A percentile compares a stretch with the other conserved stretches of the same genome.
These are phyloP conservation scores for Ondatra zibethicus DNA, from an alignment of 2,113 vertebrate genomes.

Conservation along the genomic window DNA sequence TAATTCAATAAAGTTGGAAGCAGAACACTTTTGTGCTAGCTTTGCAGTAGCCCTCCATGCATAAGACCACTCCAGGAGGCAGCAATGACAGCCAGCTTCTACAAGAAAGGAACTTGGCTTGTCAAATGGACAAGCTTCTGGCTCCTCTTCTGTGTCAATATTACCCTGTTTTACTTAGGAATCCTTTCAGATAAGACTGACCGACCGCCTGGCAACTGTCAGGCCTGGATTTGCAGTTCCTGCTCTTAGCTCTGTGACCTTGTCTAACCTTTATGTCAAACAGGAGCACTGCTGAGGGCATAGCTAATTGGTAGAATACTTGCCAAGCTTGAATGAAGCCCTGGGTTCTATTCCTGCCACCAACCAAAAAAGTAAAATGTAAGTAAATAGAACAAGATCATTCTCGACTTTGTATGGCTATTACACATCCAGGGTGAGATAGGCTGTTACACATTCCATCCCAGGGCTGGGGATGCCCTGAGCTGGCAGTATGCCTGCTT, in stretches of 20 bases:
- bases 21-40: not conserved
- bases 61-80: not conserved
- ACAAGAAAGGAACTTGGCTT: not conserved
- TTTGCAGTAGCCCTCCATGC: rapidly evolving
- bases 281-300: not conserved
- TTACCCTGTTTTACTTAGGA: not conserved
- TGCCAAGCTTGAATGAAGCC: not conserved
- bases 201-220: not conserved
- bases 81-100: not conserved
- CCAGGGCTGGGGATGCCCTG: too few relatives aligned
- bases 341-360: not conserved
- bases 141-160: not conserved
- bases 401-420: not conserved
- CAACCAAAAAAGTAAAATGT: not conserved
- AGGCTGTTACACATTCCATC: not conserved
- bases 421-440: not conserved
- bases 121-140: not conserved
- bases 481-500: not conserved
- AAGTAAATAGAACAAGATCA: not conserved
- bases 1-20: not conserved
- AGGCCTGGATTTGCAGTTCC: not conserved
- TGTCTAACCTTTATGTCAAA: not conserved
- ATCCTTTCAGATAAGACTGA: not conserved
- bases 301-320: not conserved
- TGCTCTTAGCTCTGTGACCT: not conserved